These are phyloP conservation scores for Acleris emargana DNA, from an alignment of 2,888 invertebrate genomes.

Conservation along the genomic window DNA sequence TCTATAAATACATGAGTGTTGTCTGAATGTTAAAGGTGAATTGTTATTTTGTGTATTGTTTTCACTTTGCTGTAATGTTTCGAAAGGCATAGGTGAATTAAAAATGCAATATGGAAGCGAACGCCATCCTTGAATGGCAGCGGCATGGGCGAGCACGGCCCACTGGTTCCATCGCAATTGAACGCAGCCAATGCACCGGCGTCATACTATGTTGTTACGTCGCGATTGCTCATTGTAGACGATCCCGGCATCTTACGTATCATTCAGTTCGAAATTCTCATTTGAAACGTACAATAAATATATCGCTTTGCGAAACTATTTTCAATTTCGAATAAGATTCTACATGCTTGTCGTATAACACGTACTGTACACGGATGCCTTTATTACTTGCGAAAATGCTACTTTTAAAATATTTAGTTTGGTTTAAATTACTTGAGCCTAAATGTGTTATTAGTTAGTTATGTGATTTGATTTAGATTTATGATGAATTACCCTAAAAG, in stretches of 20 bases:
- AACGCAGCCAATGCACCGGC: conserved; percentile 15
- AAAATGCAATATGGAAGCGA: conserved; percentile 15
- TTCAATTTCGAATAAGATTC: background rate
- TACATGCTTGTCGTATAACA: background rate
- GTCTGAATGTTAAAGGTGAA: background rate
- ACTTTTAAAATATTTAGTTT: too few species aligned
- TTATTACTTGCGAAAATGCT: too few species aligned
- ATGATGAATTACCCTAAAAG: conserved; percentile 6
- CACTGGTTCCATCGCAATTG: conserved; percentile 27
- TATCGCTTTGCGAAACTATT: background rate
- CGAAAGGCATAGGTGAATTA: conserved; percentile 15
- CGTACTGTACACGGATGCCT: too few species aligned
- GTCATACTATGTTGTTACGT: conserved; percentile 10
- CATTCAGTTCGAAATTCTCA: conserved; percentile 1
- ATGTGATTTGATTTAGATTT: conserved; percentile 25
- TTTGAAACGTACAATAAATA: conserved; percentile 12
- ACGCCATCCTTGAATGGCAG: conserved; percentile 19
- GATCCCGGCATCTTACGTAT: conserved; percentile 14
- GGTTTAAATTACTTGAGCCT: too few species aligned
- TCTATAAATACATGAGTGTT: conserved; percentile 37
- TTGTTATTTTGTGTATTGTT: conserved; percentile 4
- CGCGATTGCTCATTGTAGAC: conserved; percentile 20
- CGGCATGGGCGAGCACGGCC: conserved; percentile 27
- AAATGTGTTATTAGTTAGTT: background rate
- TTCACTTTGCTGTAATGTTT: conserved; percentile 18